Evolutionary conservation across 2,797 vertebrate species (phyloP).

Genomic region (Sebastes taczanowskii): DNA sequence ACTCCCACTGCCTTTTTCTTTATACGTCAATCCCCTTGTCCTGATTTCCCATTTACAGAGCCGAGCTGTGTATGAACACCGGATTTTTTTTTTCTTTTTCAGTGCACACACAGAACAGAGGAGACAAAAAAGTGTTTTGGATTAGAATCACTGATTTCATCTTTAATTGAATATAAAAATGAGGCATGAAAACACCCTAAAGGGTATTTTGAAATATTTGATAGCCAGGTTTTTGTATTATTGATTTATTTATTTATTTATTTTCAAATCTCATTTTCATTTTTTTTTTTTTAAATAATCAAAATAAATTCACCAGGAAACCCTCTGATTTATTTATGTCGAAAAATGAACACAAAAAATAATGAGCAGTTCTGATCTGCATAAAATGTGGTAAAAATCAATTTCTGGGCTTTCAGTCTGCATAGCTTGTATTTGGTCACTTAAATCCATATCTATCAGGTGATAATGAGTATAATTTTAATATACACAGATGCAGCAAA

Average conservation of each 20-base stretch:
- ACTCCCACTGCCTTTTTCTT: not conserved
- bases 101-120: not conserved
- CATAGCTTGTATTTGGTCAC: not conserved
- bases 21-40: not conserved
- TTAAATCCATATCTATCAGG: not conserved
- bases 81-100: no score
- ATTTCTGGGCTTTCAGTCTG: not conserved
- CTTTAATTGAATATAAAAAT: not conserved
- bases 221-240: not conserved
- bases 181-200: not conserved
- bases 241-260: not conserved
- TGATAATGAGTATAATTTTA: not conserved
- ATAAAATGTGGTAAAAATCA: not conserved
- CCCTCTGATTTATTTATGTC: not conserved
- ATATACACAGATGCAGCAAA: not conserved
- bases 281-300: not conserved
- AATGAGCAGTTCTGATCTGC: not conserved
- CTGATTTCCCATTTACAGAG: not conserved
- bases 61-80: not conserved
- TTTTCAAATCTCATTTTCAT: not conserved
- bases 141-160: not conserved
- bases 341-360: not conserved
- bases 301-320: not conserved
- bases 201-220: not conserved
- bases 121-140: not conserved